Base-by-base conservation (phyloP, 2,113 vertebrate species). In the Ammodytes dubius region DNA sequence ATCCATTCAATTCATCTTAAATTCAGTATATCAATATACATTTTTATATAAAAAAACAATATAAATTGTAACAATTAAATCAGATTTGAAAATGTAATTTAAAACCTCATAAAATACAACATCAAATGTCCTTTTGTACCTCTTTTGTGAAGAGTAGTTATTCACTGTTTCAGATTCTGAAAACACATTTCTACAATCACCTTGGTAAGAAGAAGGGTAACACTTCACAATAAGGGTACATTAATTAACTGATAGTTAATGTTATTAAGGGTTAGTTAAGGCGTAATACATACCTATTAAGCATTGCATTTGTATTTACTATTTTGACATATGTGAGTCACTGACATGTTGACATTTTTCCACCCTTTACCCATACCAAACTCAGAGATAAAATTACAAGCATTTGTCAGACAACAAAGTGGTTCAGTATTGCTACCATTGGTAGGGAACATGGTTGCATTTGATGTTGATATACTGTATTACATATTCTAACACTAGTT, bases 1-100 rank as follows among this genome's bases (percentile, higher is more conserved):
- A n/a, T 78, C 61, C 81, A 79, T 79, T 46, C 52, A 68, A 64
- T 71, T 65, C 70, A 79, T 81, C 57, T 70, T 61, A 45, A 76
- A 82, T 68, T 83, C 37, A 71, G n/a, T n/a, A n/a, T n/a, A n/a
- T n/a, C n/a, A n/a, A n/a, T n/a, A n/a, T n/a, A n/a, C n/a, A n/a
- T n/a, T 27, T 27, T 27, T 27, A 27, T 27, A 27, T 27, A 27
- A 27, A 27, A 27, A 27, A 27, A 27, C 27, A 1, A 27, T 27
- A 27, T 27, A 27, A 27, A 27, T 27, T 27, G 27, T 27, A 27
- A 27, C 27, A 27, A 27, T 27, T 27, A 27, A 1, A 27, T 27
- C 27, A 27, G 27, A 27, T 27, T 27, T 27, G 1, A 76, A 81
- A 78, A 71, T 37, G 19, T 37, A 14, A 58, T 79, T 12, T 69